Evolutionary conservation across 2,888 invertebrate species (phyloP).

Genomic region (Acrobasis suavella): DNA sequence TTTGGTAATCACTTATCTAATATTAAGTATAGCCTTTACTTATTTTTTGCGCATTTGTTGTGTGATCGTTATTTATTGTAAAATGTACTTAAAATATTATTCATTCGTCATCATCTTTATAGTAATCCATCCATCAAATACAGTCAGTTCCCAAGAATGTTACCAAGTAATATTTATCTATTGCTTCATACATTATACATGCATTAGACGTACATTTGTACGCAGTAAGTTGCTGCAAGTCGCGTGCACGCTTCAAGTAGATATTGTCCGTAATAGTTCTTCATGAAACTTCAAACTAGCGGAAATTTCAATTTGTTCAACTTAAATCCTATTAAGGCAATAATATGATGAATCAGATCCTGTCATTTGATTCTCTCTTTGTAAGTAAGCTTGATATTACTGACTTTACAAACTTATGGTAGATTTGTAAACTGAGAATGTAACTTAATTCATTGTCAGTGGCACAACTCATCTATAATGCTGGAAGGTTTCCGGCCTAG

Average conservation of each 20-base stretch:
- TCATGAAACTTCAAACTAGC: slow-evolving; percentile 49
- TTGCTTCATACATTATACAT: slow-evolving; percentile 13
- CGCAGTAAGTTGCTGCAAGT: neutral
- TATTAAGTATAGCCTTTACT: neutral
- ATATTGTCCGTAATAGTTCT: slow-evolving; percentile 31
- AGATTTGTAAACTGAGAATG: no score
- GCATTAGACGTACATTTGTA: neutral
- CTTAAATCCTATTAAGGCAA: slow-evolving; percentile 59
- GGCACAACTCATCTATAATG: no score
- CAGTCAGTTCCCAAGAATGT: neutral
- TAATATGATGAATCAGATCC: slow-evolving; percentile 56
- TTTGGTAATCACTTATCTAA: slow-evolving; percentile 12
- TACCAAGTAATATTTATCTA: slow-evolving; percentile 9
- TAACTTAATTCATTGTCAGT: no score
- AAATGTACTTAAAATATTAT: no score
- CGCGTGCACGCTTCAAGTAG: neutral
- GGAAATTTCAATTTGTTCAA: slow-evolving; percentile 71
- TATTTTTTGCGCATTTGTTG: neutral
- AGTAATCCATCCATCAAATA: neutral
- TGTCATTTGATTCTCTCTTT: slow-evolving; percentile 54
- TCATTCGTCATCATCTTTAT: neutral
- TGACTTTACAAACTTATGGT: neutral
- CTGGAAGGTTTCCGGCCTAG: no score
- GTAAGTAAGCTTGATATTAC: slow-evolving; percentile 21
- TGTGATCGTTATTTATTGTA: slow-evolving; percentile 1